phyloP scores from a whole-genome alignment of 2,888 invertebrate species.

The Drosophila glabriapex region DNA sequence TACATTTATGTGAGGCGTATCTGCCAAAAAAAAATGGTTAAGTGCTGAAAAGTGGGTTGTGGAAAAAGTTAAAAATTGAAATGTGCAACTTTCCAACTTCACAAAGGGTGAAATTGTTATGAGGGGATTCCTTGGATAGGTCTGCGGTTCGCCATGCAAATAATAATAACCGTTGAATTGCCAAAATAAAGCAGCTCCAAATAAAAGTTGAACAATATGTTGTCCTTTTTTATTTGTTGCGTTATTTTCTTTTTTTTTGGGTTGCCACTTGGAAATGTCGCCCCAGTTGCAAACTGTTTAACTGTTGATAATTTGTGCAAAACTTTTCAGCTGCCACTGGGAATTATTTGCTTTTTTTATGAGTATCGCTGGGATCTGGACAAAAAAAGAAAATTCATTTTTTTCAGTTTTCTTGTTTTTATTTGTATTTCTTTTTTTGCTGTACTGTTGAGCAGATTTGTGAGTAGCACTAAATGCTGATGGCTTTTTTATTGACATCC shows the following conservation, averaged over 20 bases:
- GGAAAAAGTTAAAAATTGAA: constrained; percentile 40
- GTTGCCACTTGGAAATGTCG: constrained; percentile 62
- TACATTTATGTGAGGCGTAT: background rate
- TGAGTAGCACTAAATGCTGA: constrained; percentile 59
- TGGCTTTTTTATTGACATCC: constrained; percentile 68
- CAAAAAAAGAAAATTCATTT: background rate
- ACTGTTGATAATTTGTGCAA: constrained; percentile 73
- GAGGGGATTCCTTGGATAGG: constrained; percentile 39
- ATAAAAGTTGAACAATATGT: constrained; percentile 59
- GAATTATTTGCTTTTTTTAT: constrained; percentile 23
- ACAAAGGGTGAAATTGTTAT: constrained; percentile 56
- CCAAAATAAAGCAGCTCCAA: constrained; percentile 56
- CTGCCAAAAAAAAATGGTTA: constrained; percentile 1
- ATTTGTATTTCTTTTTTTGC: constrained; percentile 21
- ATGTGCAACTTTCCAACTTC: constrained; percentile 46
- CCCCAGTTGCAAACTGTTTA: constrained; percentile 56
- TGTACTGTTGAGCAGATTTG: constrained; percentile 39
- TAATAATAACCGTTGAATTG: constrained; percentile 71
- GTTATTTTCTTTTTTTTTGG: constrained; percentile 21
- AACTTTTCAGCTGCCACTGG: constrained; percentile 58
- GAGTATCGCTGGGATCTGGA: background rate
- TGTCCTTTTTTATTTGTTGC: constrained; percentile 36
- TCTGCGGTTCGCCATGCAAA: constrained; percentile 61
- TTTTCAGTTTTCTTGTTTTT: background rate
- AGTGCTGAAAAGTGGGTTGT: constrained; percentile 28